Evolutionary conservation across 2,888 invertebrate genomes (phyloP), one percentile per base, ranked within the genome.

Genomic region (Rhagophthalmus giganteus): DNA sequence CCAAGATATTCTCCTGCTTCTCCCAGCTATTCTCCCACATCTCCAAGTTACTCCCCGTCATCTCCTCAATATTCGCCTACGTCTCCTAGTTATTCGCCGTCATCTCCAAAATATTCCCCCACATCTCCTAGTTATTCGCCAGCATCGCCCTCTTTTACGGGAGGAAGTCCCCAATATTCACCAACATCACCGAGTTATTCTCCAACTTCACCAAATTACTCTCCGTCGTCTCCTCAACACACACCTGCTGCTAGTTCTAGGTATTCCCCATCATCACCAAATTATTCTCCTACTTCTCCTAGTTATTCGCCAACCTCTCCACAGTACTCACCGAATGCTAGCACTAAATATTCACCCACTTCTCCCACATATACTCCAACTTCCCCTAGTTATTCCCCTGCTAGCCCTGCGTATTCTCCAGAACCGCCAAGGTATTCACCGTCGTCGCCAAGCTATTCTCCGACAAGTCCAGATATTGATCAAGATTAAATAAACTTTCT

Each of bases 101-200:
- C 90, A 9, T 86, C 88, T 34, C 85, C 86, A 0, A 91, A 87
- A 65, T 88, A 88, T 70, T 88, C 90, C 1, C 90, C 88, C 0
- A 86, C 87, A 0, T 87, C 87, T 1, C 91, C 90, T 1, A 86
- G 84, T 59, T 91, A 91, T 68, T 90, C 90, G 1, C 91, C 94
- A 2, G 87, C 88, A 0, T 87, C 87, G 1, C 93, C 93, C 0
- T 88, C 88, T 0, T 84, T 86, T 50, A 79, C 83, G 54, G 84
- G 90, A 54, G 85, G 88, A 42, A 88, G 87, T 62, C 93, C 92
- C 0, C 86, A 85, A 42, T 93, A 92, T 72, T 88, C 90, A 1
- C 94, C 94, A 0, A 89, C 90, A 0, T 88, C 88, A 55, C 94
- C 93, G 0, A 87, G 86, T 62, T 94, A 94, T 73, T 86, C 89